Evolutionary conservation across 2,888 invertebrate species (phyloP), one percentile per base, ranked within the genome.

Genomic region (Idaea dimidiata): DNA sequence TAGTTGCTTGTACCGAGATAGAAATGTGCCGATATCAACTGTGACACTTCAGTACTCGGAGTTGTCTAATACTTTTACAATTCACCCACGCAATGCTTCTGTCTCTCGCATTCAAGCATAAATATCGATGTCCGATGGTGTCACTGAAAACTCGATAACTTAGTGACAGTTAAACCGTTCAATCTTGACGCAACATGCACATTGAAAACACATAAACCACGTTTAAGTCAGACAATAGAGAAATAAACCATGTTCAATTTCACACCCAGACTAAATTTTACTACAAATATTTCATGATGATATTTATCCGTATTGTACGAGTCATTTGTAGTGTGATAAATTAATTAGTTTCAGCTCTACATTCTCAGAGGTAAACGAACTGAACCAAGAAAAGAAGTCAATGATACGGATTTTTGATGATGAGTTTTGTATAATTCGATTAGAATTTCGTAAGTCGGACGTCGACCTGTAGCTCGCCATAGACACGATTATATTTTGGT

Each of bases 181-280:
- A 67, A 72, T 73, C 77, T 64, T 64, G 68, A 70, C 66, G 67
- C 65, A 72, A 72, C 72, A 72, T 62, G 68, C 66, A 62, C 66
- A 57, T 63, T 54, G 64, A 63, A 66, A 66, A 65, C 65, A 66
- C 68, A 83, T 82, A 81, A 84, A 84, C 75, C 83, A 79, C 77
- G 75, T 78, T 79, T 74, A 66, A 77, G 82, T 74, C 66, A 77
- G 82, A 90, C 89, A 90, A 89, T 89, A 86, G 87, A 80, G 80
- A 84, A 83, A 89, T 89, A 89, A 89, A 90, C 81, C 73, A 84
- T 79, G 80, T 83, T 79, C 78, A 66, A 80, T 82, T 83, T 84
- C 74, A 79, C 82, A 84, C 84, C 81, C 84, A 79, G 77, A 82
- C 82, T 74, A 66, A 77, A 80, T 71, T 73, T 68, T 67, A 76